Conservation (phyloP, 2,113 vertebrate species). For the Dinomys branickii region DNA sequence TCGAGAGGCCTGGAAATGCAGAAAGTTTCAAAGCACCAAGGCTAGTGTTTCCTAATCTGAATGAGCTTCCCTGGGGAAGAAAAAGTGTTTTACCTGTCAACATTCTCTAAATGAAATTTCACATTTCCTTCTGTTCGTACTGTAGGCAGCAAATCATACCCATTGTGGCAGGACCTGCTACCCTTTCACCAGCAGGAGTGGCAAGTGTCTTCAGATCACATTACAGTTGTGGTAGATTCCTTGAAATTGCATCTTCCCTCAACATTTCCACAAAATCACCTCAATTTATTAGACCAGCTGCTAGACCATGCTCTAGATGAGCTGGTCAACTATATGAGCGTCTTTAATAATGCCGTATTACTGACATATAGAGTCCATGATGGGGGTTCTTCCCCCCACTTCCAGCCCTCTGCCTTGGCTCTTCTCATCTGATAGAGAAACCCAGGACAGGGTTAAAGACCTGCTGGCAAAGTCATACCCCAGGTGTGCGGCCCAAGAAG, state of each 20-base stretch:
- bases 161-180: not conserved
- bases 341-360: not conserved
- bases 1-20: not conserved
- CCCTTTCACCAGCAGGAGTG: not conserved
- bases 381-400: not conserved
- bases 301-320: not conserved
- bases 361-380: too few relatives aligned
- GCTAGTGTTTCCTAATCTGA: not conserved
- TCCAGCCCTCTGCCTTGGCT: not conserved
- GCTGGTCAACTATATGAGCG: not conserved
- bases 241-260: not conserved
- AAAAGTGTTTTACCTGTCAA: not conserved
- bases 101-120: not conserved
- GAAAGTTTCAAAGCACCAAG: not conserved
- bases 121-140: not conserved
- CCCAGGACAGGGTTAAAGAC: conserved; percentile 14
- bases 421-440: not conserved
- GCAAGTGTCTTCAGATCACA: not conserved
- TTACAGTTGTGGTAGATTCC: not conserved
- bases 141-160: not conserved
- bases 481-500: conserved; percentile 43
- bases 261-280: not conserved
- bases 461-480: not conserved
- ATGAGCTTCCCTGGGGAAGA: not conserved
- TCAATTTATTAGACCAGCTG: not conserved